These are phyloP conservation scores for Arion vulgaris DNA, from an alignment of 1,140 invertebrate species.

Conservation along the genomic window DNA sequence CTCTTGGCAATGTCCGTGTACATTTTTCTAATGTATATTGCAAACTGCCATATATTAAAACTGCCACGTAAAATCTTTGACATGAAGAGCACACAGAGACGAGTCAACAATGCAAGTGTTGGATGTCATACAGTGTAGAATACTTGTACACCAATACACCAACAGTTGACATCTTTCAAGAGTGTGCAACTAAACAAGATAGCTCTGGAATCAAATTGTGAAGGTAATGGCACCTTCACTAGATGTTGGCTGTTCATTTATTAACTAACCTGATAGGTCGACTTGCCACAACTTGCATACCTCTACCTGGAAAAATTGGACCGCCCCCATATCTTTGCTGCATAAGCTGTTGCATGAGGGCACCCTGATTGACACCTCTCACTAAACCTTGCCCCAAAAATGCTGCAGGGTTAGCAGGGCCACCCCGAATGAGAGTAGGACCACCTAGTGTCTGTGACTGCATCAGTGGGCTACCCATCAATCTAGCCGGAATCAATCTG, in stretches of 20 bases:
- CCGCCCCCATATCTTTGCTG: slow-evolving; percentile 34
- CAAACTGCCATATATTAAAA: too few relatives aligned
- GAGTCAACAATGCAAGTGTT: too few relatives aligned
- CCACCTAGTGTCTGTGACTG: not conserved
- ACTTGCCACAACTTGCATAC: slow-evolving; percentile 27
- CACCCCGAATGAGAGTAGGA: not conserved
- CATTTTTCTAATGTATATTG: too few relatives aligned
- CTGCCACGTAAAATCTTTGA: too few relatives aligned
- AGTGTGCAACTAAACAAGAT: not conserved
- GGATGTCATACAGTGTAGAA: too few relatives aligned
- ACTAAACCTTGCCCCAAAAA: slow-evolving; percentile 2
- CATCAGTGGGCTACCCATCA: not conserved
- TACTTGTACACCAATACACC: too few relatives aligned
- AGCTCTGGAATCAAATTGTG: not conserved
- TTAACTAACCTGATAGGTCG: slow-evolving; percentile 28
- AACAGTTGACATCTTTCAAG: not conserved
- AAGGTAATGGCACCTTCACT: not conserved
- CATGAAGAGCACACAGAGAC: too few relatives aligned
- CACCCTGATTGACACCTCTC: not conserved
- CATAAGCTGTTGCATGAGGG: slow-evolving; percentile 28
- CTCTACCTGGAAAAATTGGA: slow-evolving; percentile 24
- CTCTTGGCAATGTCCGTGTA: too few relatives aligned
- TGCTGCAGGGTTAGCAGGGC: not conserved
- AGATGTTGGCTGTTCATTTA: not conserved
- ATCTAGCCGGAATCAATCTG: slow-evolving; percentile 23